phyloP scores from a whole-genome alignment of 2,888 invertebrate genomes.

The Lithosia quadra region DNA sequence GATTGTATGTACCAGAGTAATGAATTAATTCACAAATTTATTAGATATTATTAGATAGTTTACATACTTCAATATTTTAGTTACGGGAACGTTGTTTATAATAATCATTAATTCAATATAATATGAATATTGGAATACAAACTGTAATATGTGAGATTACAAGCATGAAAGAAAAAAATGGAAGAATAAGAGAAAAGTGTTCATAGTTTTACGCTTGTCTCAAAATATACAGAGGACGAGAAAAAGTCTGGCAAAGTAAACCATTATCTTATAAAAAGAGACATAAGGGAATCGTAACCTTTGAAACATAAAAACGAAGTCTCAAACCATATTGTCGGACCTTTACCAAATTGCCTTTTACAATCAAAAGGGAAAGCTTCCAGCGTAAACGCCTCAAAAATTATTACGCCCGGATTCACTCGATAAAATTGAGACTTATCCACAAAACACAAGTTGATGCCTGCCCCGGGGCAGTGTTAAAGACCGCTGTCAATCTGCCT shows the following conservation, averaged over 20 bases:
- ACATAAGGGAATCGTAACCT: conserved; percentile 47
- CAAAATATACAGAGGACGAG: conserved; percentile 31
- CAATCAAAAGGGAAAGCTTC: conserved; percentile 57
- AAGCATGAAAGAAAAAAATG: neutral
- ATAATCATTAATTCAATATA: too few relatives aligned
- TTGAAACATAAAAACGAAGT: conserved; percentile 46
- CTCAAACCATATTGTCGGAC: conserved; percentile 41
- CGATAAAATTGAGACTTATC: conserved; percentile 71
- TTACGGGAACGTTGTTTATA: too few relatives aligned
- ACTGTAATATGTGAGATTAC: neutral
- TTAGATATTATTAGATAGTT: too few relatives aligned
- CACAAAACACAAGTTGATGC: conserved; percentile 69
- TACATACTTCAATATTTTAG: too few relatives aligned
- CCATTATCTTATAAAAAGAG: conserved; percentile 47
- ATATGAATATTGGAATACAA: too few relatives aligned
- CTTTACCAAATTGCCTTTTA: conserved; percentile 51
- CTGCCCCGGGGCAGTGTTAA: conserved; percentile 67
- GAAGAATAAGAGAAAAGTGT: conserved; percentile 6
- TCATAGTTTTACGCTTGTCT: conserved; percentile 21
- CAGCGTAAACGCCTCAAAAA: conserved; percentile 64
- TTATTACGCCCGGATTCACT: conserved; percentile 64
- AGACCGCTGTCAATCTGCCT: conserved; percentile 76
- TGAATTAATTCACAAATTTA: too few relatives aligned
- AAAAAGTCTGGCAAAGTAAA: conserved; percentile 41
- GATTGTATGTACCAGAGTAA: too few relatives aligned